A percentile compares a stretch with the other conserved stretches of the same genome.
Evolutionary conservation across 2,888 invertebrate species (phyloP).

Genomic region (Drosophila incognita): DNA sequence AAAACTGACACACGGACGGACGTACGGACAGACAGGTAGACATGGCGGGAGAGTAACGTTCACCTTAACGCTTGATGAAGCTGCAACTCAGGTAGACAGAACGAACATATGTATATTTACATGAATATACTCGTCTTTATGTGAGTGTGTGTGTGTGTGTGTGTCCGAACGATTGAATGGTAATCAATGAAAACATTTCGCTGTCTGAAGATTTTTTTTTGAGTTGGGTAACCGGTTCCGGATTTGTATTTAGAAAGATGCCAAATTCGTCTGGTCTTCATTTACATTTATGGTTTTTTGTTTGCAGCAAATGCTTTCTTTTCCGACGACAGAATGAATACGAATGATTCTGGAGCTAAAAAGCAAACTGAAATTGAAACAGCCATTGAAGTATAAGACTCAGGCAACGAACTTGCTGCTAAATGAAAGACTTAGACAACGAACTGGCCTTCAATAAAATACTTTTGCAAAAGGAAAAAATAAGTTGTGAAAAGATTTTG

Average conservation of each 20-base stretch:
- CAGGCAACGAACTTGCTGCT: not conserved
- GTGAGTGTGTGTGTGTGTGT: slow-evolving; percentile 1
- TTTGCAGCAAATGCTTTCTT: slow-evolving; percentile 45
- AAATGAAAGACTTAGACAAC: not conserved
- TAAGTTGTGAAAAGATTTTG: not conserved
- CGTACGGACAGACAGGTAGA: slow-evolving; percentile 7
- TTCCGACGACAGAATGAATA: slow-evolving; percentile 9
- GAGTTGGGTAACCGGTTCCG: slow-evolving; percentile 40
- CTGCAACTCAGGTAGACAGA: slow-evolving; percentile 56
- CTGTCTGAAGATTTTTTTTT: slow-evolving; percentile 22
- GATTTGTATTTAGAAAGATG: slow-evolving; percentile 31
- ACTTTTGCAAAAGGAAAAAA: not conserved
- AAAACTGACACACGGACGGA: not conserved
- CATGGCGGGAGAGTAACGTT: slow-evolving; percentile 21
- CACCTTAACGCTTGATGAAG: slow-evolving; percentile 57
- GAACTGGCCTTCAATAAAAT: not conserved
- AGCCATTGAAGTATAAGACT: not conserved
- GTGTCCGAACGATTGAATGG: slow-evolving; percentile 57
- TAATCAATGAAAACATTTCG: slow-evolving; percentile 72
- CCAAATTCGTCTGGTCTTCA: slow-evolving; percentile 33
- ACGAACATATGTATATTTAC: not conserved
- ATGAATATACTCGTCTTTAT: not conserved
- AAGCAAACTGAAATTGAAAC: slow-evolving; percentile 25
- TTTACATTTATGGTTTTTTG: slow-evolving; percentile 40
- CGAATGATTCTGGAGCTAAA: slow-evolving; percentile 1